Conservation (phyloP, 1,140 invertebrate species). For the Tigriopus japonicus region DNA sequence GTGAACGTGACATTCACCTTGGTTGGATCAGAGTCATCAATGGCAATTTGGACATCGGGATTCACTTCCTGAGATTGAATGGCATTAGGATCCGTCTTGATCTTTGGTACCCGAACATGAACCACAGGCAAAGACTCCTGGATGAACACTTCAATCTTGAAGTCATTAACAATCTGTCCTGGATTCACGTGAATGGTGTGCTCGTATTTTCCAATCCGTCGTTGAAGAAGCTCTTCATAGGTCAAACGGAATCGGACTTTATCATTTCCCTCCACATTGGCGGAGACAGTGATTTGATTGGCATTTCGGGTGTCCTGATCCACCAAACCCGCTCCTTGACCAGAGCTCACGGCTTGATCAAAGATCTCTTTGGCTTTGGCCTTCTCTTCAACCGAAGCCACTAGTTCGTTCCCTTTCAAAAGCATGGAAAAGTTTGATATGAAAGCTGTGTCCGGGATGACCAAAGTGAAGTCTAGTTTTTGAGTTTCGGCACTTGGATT, state of each 20-base stretch:
- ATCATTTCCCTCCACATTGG: slow-evolving; percentile 6
- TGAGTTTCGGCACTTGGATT: background rate
- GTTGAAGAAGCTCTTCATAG: slow-evolving; percentile 16
- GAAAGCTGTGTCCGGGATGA: slow-evolving; percentile 2
- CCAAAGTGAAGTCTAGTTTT: background rate
- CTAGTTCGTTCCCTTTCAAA: background rate
- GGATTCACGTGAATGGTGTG: slow-evolving; percentile 10
- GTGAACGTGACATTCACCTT: background rate
- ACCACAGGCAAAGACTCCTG: slow-evolving; percentile 6
- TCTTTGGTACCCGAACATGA: background rate
- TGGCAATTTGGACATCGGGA: background rate
- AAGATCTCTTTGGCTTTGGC: background rate
- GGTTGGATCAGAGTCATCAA: background rate
- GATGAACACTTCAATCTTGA: background rate
- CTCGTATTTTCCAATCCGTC: slow-evolving; percentile 13
- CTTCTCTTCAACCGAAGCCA: slow-evolving; percentile 1
- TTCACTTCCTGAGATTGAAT: background rate
- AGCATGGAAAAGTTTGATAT: slow-evolving; percentile 4
- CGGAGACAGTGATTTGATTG: background rate
- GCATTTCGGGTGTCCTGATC: background rate
- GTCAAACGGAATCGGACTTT: slow-evolving; percentile 15
- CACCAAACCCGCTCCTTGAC: background rate
- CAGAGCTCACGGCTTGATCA: background rate
- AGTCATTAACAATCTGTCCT: background rate
- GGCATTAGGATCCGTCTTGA: background rate